Conservation (phyloP, 2,113 vertebrate genomes). For the Plecotus auritus region DNA sequence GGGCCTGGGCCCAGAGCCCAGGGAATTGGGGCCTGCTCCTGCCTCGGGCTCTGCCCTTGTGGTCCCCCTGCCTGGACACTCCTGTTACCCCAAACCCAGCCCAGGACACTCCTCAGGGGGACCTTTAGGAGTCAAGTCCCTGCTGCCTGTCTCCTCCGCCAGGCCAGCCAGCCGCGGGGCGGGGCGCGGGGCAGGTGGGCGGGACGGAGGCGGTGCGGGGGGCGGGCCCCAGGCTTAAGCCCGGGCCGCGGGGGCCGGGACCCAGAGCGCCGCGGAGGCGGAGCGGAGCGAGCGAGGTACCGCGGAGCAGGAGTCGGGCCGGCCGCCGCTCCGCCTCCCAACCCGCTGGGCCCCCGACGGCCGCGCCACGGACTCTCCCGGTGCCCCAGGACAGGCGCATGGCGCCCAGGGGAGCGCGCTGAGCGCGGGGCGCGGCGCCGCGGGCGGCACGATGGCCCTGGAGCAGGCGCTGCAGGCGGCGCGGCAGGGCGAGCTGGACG, state of each 20-base stretch:
- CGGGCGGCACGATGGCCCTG: conserved; percentile 79
- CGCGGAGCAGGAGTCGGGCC: accelerated
- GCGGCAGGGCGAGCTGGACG: conserved; percentile 88
- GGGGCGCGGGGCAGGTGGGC: background rate
- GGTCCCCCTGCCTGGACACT: background rate
- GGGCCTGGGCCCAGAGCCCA: background rate
- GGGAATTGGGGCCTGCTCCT: background rate
- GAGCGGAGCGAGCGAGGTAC: background rate
- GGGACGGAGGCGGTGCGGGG: background rate
- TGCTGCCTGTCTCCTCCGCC: accelerated
- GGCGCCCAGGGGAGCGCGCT: background rate
- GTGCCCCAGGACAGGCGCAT: background rate
- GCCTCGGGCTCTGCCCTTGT: background rate
- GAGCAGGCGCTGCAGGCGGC: conserved; percentile 88
- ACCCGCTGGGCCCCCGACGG: conserved; percentile 28
- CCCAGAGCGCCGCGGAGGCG: conserved; percentile 13
- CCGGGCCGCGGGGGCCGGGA: background rate
- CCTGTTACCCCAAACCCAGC: background rate
- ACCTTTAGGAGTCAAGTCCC: background rate
- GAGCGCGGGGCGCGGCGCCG: conserved; percentile 11
- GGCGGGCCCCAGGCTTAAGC: conserved; percentile 14
- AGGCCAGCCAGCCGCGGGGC: background rate
- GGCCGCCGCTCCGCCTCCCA: conserved; percentile 20
- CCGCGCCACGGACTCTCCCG: background rate
- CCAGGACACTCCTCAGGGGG: background rate